Evolutionary conservation across 2,797 vertebrate genomes (phyloP).

Genomic region (Spheniscus humboldti): DNA sequence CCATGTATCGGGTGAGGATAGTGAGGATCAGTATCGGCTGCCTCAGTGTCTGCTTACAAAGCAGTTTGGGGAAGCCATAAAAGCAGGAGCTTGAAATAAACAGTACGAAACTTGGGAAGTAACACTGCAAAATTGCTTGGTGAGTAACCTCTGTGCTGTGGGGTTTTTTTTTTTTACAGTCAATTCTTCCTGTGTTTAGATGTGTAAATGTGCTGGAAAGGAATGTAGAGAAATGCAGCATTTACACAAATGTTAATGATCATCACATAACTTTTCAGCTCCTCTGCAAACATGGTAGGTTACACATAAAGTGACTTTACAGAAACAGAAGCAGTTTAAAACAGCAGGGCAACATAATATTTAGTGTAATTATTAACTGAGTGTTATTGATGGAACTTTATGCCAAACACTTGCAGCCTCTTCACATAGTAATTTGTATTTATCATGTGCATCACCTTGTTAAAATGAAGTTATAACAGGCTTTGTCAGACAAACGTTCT

Average conservation of each 20-base stretch:
- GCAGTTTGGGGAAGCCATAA: neutral
- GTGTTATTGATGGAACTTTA: neutral
- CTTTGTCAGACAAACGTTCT: neutral
- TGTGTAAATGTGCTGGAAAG: slow-evolving; percentile 82
- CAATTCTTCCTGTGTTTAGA: slow-evolving; percentile 87
- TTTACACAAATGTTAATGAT: slow-evolving; percentile 69
- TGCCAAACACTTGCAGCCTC: neutral
- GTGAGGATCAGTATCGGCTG: rapidly evolving
- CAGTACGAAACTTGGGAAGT: neutral
- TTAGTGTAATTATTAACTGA: neutral
- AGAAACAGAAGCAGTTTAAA: neutral
- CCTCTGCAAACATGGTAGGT: slow-evolving; percentile 88
- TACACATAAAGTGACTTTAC: neutral
- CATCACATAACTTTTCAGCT: slow-evolving; percentile 82
- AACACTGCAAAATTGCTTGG: neutral
- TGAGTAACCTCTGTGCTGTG: neutral
- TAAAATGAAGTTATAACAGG: neutral
- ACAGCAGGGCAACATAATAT: neutral
- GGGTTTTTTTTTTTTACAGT: slow-evolving; percentile 65
- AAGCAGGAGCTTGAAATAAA: neutral
- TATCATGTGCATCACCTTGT: neutral
- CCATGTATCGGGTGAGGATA: neutral
- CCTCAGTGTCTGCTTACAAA: neutral
- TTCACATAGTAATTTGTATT: neutral
- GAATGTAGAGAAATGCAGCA: slow-evolving; percentile 86